A percentile compares a stretch with the other conserved stretches of the same genome.
Conservation (phyloP, 1,140 invertebrate genomes). For the Drosophila santomea region DNA sequence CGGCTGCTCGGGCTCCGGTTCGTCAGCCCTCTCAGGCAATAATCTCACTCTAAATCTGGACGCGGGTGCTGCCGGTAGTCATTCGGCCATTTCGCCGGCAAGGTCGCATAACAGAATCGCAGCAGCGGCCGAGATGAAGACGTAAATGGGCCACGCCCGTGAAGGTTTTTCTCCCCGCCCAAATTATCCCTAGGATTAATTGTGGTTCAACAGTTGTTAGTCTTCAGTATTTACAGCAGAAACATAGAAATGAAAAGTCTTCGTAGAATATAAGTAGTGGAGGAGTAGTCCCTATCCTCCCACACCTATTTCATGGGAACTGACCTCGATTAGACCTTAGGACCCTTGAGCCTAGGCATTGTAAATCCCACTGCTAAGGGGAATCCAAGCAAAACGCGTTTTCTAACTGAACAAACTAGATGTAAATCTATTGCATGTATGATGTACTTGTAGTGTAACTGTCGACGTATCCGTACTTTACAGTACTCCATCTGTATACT, state of each 20-base stretch:
- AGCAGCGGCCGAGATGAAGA: conserved; percentile 62
- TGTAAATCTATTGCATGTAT: conserved; percentile 56
- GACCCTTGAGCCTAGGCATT: neutral
- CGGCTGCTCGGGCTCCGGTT: conserved; percentile 43
- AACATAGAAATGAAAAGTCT: conserved; percentile 57
- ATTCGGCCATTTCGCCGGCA: conserved; percentile 69
- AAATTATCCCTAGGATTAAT: conserved; percentile 23
- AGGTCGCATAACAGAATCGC: conserved; percentile 76
- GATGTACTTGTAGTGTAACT: conserved; percentile 43
- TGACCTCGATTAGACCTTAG: conserved; percentile 39
- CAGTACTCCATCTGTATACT: conserved; percentile 47
- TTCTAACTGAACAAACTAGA: conserved; percentile 79
- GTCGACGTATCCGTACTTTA: conserved; percentile 34
- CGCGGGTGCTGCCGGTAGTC: conserved; percentile 31
- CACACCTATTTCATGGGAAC: conserved; percentile 41
- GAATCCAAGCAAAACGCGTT: conserved; percentile 57
- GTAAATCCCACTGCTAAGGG: conserved; percentile 12
- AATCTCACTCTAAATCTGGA: conserved; percentile 73
- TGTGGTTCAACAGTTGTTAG: conserved; percentile 48
- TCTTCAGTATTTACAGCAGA: conserved; percentile 70
- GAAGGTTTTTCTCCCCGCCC: neutral
- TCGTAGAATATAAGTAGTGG: conserved; percentile 57
- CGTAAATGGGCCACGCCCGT: conserved; percentile 44
- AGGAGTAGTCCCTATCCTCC: conserved; percentile 13
- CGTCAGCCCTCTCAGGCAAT: conserved; percentile 49